Evolutionary conservation across 2,797 vertebrate genomes (phyloP).

Genomic region (Brachymystax lenok): DNA sequence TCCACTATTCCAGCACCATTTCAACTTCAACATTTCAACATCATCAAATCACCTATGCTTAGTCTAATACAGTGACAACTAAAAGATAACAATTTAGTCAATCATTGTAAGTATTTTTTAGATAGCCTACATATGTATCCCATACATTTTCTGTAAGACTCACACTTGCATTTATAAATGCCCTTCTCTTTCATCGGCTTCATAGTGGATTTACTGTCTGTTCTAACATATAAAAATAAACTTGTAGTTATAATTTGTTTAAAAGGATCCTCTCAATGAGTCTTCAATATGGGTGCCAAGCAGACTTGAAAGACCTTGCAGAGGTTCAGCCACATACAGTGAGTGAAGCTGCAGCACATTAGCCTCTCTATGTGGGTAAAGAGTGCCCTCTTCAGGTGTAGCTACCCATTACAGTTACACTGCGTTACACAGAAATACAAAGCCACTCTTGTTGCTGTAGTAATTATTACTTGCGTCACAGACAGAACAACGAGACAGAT

Average conservation of each 20-base stretch:
- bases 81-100: too few relatives aligned
- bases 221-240: background rate
- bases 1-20: too few relatives aligned
- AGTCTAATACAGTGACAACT: too few relatives aligned
- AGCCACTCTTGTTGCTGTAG: too few relatives aligned
- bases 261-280: background rate
- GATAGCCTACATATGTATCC: background rate
- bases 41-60: too few relatives aligned
- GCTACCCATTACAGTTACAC: conserved; percentile 45
- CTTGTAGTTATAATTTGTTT: background rate
- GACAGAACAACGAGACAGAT: too few relatives aligned
- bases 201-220: background rate
- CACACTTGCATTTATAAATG: background rate
- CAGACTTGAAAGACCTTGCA: conserved; percentile 1
- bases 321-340: background rate
- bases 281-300: conserved; percentile 18
- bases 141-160: background rate
- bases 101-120: background rate
- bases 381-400: conserved; percentile 71
- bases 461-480: too few relatives aligned
- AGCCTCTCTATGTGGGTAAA: conserved; percentile 52
- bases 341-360: conserved; percentile 32
- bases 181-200: background rate
- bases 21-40: too few relatives aligned
- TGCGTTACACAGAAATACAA: background rate